Base-by-base conservation (phyloP, 2,797 vertebrate genomes). In the Poeciliopsis infans region DNA sequence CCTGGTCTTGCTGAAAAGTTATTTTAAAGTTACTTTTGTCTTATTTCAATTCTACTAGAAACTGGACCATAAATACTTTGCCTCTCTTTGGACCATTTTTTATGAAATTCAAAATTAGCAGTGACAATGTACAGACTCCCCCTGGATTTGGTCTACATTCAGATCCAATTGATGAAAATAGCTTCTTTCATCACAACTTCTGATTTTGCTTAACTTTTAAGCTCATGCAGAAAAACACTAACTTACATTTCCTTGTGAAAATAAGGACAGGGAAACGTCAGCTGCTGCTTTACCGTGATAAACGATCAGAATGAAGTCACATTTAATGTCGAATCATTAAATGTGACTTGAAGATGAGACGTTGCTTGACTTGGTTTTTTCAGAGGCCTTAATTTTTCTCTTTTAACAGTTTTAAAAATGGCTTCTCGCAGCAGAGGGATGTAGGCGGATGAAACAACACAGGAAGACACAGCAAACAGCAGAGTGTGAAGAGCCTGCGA, bases 361-460 rank as follows among this genome's bases (percentile, higher is more conserved):
- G 15, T 3, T 70, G 39, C 39, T 70, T 57, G 73, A n/a, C 15
- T 28, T n/a, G 13, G 36, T 0, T 57, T 36, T 57, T 55, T 28
- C 28, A 16, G 5, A 43, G 25, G 36, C 23, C 73, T 74, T 74
- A 23, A 45, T 59, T 25, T 57, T 41, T 55, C 11, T 41, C 78
- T 79, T 72, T 70, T 55, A 86, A 80, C 51, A 0, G 77, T 85
- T 87, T 76, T 86, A 81, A 87, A 86, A 86, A 86, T 75, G 82
- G 81, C 83, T 86, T 83, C 76, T 88, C 81, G 49, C 85, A 86
- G 78, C 88, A 86, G 87, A 81, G 82, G 84, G 88, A 55, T 47
- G 88, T 82, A 86, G 90, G 90, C 79, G 88, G 84, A 83, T 45
- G 75, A 79, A 88, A 83, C 75, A 83, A 88, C 78, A 78, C 82